Evolutionary conservation across 2,888 invertebrate genomes (phyloP), one percentile per base, ranked within the genome.

Genomic region (Branchellion lobata): DNA sequence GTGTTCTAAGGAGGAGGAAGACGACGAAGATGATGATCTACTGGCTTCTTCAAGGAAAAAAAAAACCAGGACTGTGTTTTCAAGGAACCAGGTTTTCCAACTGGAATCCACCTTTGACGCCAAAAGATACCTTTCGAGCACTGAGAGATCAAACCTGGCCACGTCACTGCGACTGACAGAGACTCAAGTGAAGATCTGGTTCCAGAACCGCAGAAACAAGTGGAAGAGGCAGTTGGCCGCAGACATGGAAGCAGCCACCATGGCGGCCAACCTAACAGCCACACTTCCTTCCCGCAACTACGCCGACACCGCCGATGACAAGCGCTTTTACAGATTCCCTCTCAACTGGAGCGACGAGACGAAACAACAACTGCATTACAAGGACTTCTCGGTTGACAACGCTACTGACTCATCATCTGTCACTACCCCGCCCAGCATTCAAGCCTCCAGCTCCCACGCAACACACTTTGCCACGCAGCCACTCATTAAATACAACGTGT

Each of bases 141-240:
- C 87, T 2, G 87, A 88, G 81, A 80, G 87, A 36, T 86, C 86
- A 0, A 86, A 86, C 1, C 83, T 88, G 14, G 87, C 87, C 18
- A 84, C 86, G 5, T 85, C 86, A 0, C 82, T 88, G 57, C 86
- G 86, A 79, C 84, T 88, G 3, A 87, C 87, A 1, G 87, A 88
- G 82, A 87, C 87, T 27, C 87, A 88, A 82, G 87, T 88, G 31
- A 88, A 88, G 83, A 87, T 87, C 75, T 88, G 87, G 87, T 88
- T 88, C 82, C 87, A 82, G 82, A 88, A 88, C 82, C 84, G 87
- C 21, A 82, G 87, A 61, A 88, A 88, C 82, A 88, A 88, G 81
- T 87, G 87, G 87, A 87, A 87, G 81, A 84, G 87, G 18, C 87
- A 87, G 81, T 82, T 87, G 33, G 86, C 87, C 0, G 87, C 97